These are phyloP conservation scores for Oncorhynchus gorbuscha DNA, from an alignment of 2,113 vertebrate genomes.

Conservation along the genomic window DNA sequence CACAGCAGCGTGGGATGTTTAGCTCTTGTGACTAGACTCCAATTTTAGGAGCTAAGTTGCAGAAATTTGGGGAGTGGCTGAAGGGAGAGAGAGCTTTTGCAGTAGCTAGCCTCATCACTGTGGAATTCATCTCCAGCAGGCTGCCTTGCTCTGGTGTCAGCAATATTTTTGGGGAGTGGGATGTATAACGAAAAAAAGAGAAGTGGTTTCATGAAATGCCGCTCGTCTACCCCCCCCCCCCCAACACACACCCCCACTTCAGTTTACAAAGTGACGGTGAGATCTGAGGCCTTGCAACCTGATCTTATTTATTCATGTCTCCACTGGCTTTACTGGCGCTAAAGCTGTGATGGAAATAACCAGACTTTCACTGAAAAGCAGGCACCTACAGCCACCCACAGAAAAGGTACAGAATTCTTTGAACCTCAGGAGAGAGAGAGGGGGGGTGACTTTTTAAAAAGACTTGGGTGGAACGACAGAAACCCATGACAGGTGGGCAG, in stretches of 20 bases:
- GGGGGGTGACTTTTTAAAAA: conserved; percentile 8
- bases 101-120: conserved; percentile 48
- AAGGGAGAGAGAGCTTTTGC: conserved; percentile 26
- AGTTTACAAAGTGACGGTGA: conserved; percentile 47
- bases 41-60: conserved; percentile 35
- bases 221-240: background rate
- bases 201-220: conserved; percentile 25
- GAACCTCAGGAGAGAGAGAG: background rate
- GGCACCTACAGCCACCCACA: conserved; percentile 35
- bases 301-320: conserved; percentile 60
- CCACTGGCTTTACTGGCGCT: conserved; percentile 37
- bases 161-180: conserved; percentile 30
- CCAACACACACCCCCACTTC: background rate
- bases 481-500: conserved; percentile 27
- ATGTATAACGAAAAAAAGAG: conserved; percentile 32
- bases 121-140: conserved; percentile 50
- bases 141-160: conserved; percentile 41
- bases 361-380: conserved; percentile 16
- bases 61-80: conserved; percentile 1
- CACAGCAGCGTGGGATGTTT: conserved; percentile 20
- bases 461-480: conserved; percentile 18
- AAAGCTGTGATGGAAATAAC: conserved; percentile 45
- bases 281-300: conserved; percentile 52
- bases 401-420: conserved; percentile 4
- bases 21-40: conserved; percentile 29